These are phyloP conservation scores for Cardiocondyla obscurior DNA, from an alignment of 1,140 invertebrate genomes.

Conservation along the genomic window DNA sequence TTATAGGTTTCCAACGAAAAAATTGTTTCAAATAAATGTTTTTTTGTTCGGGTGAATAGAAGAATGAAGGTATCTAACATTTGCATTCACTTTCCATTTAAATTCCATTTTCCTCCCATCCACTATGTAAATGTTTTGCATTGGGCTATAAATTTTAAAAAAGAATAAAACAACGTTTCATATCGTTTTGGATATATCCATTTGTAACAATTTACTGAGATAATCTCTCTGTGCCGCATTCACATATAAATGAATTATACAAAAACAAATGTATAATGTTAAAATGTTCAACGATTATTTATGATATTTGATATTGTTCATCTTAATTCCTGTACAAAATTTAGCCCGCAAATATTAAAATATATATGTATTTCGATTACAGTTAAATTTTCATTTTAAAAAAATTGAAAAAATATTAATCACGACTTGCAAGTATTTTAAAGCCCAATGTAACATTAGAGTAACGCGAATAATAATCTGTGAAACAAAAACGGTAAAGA, in stretches of 20 bases:
- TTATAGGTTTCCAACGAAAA: slow-evolving; percentile 4
- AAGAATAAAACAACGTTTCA: slow-evolving; percentile 18
- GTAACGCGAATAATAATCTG: neutral
- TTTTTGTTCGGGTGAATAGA: slow-evolving; percentile 34
- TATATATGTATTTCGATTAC: neutral
- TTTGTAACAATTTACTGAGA: neutral
- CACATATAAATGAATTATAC: neutral
- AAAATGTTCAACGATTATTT: neutral
- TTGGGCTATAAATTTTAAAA: slow-evolving; percentile 43
- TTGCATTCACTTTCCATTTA: slow-evolving; percentile 56
- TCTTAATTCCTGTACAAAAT: neutral
- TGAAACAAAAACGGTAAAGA: neutral
- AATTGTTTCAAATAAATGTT: slow-evolving; percentile 36
- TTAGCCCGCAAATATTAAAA: neutral
- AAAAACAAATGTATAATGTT: neutral
- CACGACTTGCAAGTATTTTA: neutral
- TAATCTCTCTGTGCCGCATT: neutral
- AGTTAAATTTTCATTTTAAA: neutral
- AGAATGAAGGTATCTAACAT: slow-evolving; percentile 35
- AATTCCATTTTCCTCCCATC: slow-evolving; percentile 39
- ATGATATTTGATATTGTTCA: neutral
- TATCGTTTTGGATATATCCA: slow-evolving; percentile 10
- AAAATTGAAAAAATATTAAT: neutral
- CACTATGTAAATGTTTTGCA: slow-evolving; percentile 25
- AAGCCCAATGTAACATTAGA: neutral